A percentile compares a stretch with the other conserved stretches of the same genome.
These are phyloP conservation scores for Enteromius mattozi DNA, from an alignment of 2,797 vertebrate genomes.

Conservation along the genomic window DNA sequence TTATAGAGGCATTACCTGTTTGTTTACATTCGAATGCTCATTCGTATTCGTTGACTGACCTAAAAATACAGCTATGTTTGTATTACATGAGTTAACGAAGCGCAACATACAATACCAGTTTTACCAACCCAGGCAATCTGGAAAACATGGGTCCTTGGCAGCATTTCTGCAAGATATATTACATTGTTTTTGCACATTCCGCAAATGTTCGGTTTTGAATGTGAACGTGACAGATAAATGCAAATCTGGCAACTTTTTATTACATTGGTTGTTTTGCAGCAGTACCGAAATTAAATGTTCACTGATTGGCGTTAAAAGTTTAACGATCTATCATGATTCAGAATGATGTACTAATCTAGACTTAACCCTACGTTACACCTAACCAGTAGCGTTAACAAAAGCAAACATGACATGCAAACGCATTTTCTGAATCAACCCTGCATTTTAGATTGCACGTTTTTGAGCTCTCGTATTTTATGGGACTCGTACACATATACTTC, in stretches of 20 bases:
- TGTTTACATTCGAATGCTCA: background rate
- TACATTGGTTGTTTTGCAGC: background rate
- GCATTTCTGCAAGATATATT: background rate
- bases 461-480: background rate
- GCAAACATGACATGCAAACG: background rate
- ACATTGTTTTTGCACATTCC: background rate
- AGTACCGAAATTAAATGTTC: background rate
- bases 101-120: background rate
- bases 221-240: background rate
- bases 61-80: background rate
- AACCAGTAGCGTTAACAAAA: background rate
- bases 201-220: background rate
- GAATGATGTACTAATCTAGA: background rate
- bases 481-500: background rate
- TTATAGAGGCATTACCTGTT: background rate
- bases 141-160: background rate
- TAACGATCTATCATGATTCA: background rate
- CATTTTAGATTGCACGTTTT: background rate
- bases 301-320: background rate
- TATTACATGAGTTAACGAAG: background rate
- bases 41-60: background rate
- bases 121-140: background rate
- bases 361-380: background rate
- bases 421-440: background rate
- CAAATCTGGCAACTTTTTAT: background rate